Base-by-base conservation (phyloP, 2,113 vertebrate genomes). In the Thalassarche chlororhynchos region DNA sequence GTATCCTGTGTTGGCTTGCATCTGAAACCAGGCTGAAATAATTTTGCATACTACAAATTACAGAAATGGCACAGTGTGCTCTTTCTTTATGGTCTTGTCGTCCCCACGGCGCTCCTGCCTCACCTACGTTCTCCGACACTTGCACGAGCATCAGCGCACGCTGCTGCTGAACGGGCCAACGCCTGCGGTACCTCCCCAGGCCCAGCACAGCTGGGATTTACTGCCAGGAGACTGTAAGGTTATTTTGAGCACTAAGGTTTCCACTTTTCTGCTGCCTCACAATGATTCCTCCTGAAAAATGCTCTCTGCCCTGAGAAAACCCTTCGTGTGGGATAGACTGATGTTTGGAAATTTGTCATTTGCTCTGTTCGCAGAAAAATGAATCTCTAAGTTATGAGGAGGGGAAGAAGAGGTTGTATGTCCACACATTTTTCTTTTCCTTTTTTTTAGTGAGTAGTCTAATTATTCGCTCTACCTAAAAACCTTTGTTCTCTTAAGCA, bases 131-230 rank as follows among this genome's bases (percentile, higher is more conserved):
- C 44, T 60, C 66, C 12, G 5, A 14, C n/a, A 40, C 19, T 40
- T 46, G 24, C 28, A 10, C 0, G 10, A 52, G 28, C 42, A 68
- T 19, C 32, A 54, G 15, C 2, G 4, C 32, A 38, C 1, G 2
- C 44, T 75, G 66, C 20, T 26, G 60, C 34, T 17, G 8, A 52
- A 17, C 1, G 2, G 46, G 12, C 28, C 64, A 40, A 21, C 0
- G 1, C 18, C 49, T 57, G 36, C 2, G 1, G 25, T 26, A 46
- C 25, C 31, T 54, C 46, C 34, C 21, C 0, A 5, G 26, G 55
- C 21, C 25, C n/a, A 46, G 8, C 57, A 29, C 29, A 40, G 46
- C 4, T 8, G 2, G 12, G 15, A 23, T 51, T 26, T 44, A 42
- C 28, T 28, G 32, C 8, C 62, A 29, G 49, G 21, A 68, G 61